Conservation (phyloP, 2,113 vertebrate genomes). For the Calyptommatus sinebrachiatus region DNA sequence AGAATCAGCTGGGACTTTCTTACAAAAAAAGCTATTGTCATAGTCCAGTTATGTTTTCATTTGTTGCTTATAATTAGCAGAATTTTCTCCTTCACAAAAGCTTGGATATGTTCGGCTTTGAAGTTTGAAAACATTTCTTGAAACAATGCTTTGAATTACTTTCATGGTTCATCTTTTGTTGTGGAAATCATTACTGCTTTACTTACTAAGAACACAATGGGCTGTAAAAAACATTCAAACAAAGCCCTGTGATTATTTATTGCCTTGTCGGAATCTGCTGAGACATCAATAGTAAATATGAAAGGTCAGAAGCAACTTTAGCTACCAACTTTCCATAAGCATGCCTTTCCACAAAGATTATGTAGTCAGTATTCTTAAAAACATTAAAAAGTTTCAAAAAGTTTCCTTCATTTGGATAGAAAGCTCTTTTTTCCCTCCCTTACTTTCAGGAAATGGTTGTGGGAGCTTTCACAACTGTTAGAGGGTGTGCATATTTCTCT, state of each 20-base stretch:
- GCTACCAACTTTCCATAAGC: constrained; percentile 49
- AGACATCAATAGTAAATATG: constrained; percentile 51
- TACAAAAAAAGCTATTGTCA: neutral
- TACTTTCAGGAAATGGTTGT: too few species aligned
- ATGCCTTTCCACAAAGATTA: constrained; percentile 43
- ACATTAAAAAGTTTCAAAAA: constrained; percentile 31
- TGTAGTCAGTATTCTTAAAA: neutral
- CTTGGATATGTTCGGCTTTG: neutral
- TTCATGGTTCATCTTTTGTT: neutral
- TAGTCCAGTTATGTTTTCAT: neutral
- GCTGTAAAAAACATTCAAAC: constrained; percentile 36
- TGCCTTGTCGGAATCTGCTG: constrained; percentile 45
- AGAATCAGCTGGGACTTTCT: neutral
- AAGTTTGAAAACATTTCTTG: neutral
- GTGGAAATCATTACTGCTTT: constrained; percentile 38
- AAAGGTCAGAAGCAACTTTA: constrained; percentile 60
- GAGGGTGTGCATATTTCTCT: too few species aligned
- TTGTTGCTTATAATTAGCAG: neutral
- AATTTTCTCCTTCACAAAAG: neutral
- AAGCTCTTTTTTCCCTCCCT: too few species aligned
- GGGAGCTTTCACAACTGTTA: too few species aligned
- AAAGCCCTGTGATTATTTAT: constrained; percentile 14
- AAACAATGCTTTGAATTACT: constrained; percentile 11
- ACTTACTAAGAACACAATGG: constrained; percentile 36
- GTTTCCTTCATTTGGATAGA: neutral